Evolutionary conservation across 2,113 vertebrate genomes (phyloP).

Genomic region (Callaeas wilsoni): DNA sequence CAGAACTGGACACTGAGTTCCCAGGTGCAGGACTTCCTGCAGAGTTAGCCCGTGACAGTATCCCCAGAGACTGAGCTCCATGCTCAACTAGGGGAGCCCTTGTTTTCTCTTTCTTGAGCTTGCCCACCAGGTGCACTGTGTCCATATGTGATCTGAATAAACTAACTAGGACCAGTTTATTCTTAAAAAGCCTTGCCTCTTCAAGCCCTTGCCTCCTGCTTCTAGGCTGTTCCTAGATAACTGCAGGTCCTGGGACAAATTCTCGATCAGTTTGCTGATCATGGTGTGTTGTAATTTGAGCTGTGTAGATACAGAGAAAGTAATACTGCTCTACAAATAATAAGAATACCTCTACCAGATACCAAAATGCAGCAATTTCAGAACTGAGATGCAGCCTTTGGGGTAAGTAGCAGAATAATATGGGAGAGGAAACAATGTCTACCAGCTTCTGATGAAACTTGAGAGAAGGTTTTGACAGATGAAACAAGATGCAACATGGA

Average conservation of each 20-base stretch:
- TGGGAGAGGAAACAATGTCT: neutral
- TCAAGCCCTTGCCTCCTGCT: neutral
- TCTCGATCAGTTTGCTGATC: neutral
- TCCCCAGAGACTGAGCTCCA: neutral
- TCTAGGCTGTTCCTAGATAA: neutral
- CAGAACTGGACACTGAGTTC: neutral
- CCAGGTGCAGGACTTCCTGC: neutral
- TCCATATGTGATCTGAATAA: neutral
- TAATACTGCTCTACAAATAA: neutral
- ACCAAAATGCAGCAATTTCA: neutral
- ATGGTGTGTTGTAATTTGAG: neutral
- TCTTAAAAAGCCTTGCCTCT: neutral
- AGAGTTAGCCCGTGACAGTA: neutral
- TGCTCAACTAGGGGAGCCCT: neutral
- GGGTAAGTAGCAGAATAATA: neutral
- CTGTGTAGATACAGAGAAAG: neutral
- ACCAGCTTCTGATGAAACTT: neutral
- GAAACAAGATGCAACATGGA: neutral
- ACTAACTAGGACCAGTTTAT: neutral
- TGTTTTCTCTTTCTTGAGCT: neutral
- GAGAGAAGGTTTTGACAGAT: neutral
- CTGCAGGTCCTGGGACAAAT: neutral
- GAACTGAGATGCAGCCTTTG: neutral
- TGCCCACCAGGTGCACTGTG: neutral
- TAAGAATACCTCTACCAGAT: neutral